Evolutionary conservation across 2,888 invertebrate genomes (phyloP).

Genomic region (Cancer borealis): DNA sequence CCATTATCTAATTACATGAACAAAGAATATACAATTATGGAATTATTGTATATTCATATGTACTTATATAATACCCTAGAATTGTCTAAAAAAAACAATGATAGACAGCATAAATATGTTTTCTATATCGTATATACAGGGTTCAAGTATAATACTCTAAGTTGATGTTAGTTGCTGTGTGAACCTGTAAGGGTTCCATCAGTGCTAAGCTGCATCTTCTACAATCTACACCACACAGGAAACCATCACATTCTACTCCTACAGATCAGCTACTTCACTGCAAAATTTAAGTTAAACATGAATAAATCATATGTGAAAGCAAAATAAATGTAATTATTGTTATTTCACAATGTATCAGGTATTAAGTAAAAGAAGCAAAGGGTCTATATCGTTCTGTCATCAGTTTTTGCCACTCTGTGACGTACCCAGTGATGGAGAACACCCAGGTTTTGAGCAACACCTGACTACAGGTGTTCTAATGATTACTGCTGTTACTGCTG

Average conservation of each 20-base stretch:
- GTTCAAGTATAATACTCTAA: background rate
- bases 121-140: background rate
- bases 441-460: constrained; percentile 21
- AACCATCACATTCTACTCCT: background rate
- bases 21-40: too few relatives aligned
- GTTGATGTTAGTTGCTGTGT: background rate
- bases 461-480: background rate
- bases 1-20: background rate
- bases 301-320: background rate
- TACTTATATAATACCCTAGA: background rate
- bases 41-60: background rate
- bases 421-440: constrained; percentile 23
- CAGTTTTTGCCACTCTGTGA: constrained; percentile 16
- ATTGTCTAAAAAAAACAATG: background rate
- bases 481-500: constrained; percentile 48
- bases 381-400: constrained; percentile 3
- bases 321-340: constrained; percentile 9
- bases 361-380: constrained; percentile 9
- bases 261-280: constrained; percentile 13
- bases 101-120: background rate
- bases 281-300: background rate
- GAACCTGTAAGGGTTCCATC: background rate
- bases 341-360: background rate
- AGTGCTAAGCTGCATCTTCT: background rate
- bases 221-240: background rate